Evolutionary conservation across 2,888 invertebrate genomes (phyloP), one percentile per base, ranked within the genome.

Genomic region (Zaprionus lineosus): DNA sequence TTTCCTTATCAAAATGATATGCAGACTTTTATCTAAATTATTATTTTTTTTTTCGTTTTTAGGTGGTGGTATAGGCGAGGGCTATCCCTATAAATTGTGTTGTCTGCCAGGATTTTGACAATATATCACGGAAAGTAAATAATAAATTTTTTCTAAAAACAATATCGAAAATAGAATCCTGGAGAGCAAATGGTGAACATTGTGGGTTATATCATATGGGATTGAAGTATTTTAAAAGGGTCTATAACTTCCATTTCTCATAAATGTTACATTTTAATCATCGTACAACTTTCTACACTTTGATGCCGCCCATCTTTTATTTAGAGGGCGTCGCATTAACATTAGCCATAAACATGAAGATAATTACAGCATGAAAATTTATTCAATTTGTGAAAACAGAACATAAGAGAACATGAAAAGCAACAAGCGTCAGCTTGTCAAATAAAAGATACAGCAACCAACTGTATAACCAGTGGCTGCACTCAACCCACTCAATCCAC

Each of bases 11-110:
- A 79, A 72, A 76, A 81, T 86, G n/a, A n/a, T 84, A 81, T 79
- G 77, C 77, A 66, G 39, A 69, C 64, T 78, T 81, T 81, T 73
- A 86, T 84, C 78, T 82, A 76, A 85, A 81, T 87, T 87, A 81
- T 87, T 87, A 85, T 86, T 74, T 82, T 74, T 73, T 58, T 47
- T 56, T 26, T 28, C 34, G 24, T 37, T 21, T 18, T 15, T 37
- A 34, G 3, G 14, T 18, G 14, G 6, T n/a, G 40, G 39, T 14
- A 29, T 21, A 21, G 4, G 18, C 11, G 24, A 24, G 36, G 19
- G 31, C 37, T 14, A 16, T 41, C 2, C 24, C 15, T 34, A 56
- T 73, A 81, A 74, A 67, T 63, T 68, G 28, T 31, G 9, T 15
- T 15, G 26, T n/a, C n/a, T 26, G 21, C 8, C 28, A 9, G 15